These are phyloP conservation scores for Microdon myrmicae DNA, from an alignment of 2,888 invertebrate species.

Conservation along the genomic window DNA sequence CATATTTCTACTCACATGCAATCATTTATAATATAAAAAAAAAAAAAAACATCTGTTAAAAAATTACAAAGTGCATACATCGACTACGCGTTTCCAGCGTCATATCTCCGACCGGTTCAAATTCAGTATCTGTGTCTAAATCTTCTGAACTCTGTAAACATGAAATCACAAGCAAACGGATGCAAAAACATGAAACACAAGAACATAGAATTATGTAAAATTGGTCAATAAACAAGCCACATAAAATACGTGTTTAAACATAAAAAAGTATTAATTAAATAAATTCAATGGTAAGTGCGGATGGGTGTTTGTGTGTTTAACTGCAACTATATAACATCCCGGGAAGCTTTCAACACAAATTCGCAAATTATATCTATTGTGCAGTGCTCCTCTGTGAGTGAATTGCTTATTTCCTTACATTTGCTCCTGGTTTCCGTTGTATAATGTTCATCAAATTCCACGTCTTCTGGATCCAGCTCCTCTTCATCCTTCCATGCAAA, in stretches of 20 bases:
- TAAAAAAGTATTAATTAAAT: constrained; percentile 25
- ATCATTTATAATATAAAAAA: constrained; percentile 20
- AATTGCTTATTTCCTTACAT: constrained; percentile 72
- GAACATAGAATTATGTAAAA: constrained; percentile 33
- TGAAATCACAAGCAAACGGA: constrained; percentile 47
- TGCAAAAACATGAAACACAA: constrained; percentile 53
- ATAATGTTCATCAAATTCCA: constrained; percentile 87
- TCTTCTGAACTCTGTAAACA: constrained; percentile 73
- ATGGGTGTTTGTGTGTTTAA: constrained; percentile 48
- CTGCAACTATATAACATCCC: constrained; percentile 11
- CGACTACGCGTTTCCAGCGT: constrained; percentile 75
- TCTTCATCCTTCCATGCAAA: constrained; percentile 76
- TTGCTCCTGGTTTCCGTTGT: constrained; percentile 90
- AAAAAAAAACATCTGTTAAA: constrained; percentile 53
- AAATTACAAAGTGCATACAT: constrained; percentile 68
- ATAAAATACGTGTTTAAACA: constrained; percentile 40
- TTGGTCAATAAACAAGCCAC: constrained; percentile 29
- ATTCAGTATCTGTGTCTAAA: constrained; percentile 76
- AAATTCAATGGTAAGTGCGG: constrained; percentile 16
- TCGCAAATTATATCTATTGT: constrained; percentile 31
- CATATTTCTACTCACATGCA: too few species aligned
- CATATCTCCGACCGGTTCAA: constrained; percentile 76
- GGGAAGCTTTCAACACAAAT: constrained; percentile 37
- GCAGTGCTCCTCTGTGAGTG: constrained; percentile 13
- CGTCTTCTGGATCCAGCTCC: constrained; percentile 88